Evolutionary conservation across 2,113 vertebrate genomes (phyloP).

Genomic region (Spheniscus mendiculus): DNA sequence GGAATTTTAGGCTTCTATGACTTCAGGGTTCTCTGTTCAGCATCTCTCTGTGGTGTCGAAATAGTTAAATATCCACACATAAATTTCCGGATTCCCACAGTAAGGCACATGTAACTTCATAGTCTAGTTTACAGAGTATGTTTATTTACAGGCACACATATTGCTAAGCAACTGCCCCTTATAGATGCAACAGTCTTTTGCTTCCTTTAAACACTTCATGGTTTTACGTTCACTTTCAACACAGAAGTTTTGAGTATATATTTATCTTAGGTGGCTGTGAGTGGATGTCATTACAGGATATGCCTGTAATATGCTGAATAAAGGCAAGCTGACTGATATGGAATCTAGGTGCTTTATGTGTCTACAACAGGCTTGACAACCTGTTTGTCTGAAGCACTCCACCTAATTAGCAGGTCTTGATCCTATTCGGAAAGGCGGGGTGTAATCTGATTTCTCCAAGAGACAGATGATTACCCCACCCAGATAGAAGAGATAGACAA

Average conservation of each 20-base stretch:
- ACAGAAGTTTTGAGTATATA: neutral
- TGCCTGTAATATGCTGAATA: neutral
- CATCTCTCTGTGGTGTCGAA: neutral
- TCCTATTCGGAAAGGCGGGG: neutral
- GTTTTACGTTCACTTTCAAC: neutral
- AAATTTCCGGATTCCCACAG: neutral
- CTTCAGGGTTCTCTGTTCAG: neutral
- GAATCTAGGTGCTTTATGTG: neutral
- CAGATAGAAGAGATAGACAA: neutral
- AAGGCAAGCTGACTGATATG: neutral
- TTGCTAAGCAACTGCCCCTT: constrained; percentile 31
- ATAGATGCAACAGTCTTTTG: neutral
- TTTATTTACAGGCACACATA: constrained; percentile 17
- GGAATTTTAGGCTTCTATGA: constrained; percentile 17
- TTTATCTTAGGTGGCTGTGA: neutral
- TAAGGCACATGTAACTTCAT: neutral
- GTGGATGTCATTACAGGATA: neutral
- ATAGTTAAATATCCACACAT: neutral
- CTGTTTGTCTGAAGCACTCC: neutral
- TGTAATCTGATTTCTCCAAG: constrained; percentile 5
- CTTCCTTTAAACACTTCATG: constrained; percentile 16
- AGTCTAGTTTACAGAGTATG: neutral
- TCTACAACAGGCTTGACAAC: neutral
- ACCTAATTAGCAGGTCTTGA: constrained; percentile 34
- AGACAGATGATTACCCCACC: constrained; percentile 18